Evolutionary conservation across 2,888 invertebrate species (phyloP), one percentile per base, ranked within the genome.

Genomic region (Drosophila gaucha): DNA sequence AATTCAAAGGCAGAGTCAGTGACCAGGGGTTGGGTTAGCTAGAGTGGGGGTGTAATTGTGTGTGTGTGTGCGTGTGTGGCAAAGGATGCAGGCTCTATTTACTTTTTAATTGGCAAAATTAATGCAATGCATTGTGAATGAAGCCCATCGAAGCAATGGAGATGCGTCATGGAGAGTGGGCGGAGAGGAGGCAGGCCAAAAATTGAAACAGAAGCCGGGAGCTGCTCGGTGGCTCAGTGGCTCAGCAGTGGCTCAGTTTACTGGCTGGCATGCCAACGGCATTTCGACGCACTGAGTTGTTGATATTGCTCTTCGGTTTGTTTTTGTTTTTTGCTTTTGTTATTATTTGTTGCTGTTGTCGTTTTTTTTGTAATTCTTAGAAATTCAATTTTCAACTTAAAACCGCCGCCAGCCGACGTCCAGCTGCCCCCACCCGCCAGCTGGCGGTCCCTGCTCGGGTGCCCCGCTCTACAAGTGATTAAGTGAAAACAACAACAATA

Each of bases 51-150:
- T 30, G 36, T 33, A 22, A n/a, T 6, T 35, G 14, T 44, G 52
- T 30, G 36, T 20, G 35, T 28, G 39, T 28, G 55, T 14, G 26
- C 52, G 50, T 56, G 62, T 55, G 64, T 57, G 60, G 46, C 46
- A 72, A 74, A 87, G 84, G 86, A 84, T 86, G 83, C 84, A 87
- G 80, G 88, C 84, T 87, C 88, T 88, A 86, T 86, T 84, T 84
- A 84, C 86, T 84, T 84, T 84, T 84, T 87, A 84, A 84, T 84
- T 84, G 88, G 84, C 88, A 87, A 87, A 84, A 87, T 84, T 79
- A 84, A 84, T 84, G 84, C 88, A 84, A 84, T 86, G 88, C 86
- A 88, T 86, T 87, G 86, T n/a, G 86, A 85, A 87, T 79, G 86
- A 82, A 79, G 83, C 86, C 77, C 72, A 72, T 65, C 70, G 69